Conservation (phyloP, 1,140 invertebrate genomes). For the Latrodectus geometricus region DNA sequence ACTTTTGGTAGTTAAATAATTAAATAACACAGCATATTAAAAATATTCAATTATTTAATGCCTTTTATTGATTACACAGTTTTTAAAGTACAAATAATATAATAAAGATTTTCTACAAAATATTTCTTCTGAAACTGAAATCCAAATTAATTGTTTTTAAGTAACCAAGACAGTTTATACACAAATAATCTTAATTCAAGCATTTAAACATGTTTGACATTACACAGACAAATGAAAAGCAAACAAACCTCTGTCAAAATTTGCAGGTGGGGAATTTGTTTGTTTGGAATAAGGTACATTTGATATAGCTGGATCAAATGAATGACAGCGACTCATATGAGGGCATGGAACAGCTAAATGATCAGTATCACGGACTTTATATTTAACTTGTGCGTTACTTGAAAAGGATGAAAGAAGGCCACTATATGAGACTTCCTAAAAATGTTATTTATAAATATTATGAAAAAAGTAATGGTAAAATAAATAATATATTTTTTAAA, state of each 20-base stretch:
- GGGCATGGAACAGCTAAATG: constrained; percentile 51
- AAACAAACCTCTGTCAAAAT: constrained; percentile 44
- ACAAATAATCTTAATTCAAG: not conserved
- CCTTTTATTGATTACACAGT: no score
- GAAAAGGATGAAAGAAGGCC: constrained; percentile 42
- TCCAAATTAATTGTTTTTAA: no score
- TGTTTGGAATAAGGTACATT: constrained; percentile 52
- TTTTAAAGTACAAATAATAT: no score
- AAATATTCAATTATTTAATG: no score
- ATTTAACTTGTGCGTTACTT: constrained; percentile 45
- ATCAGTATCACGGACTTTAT: constrained; percentile 44
- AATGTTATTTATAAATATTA: no score
- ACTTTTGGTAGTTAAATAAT: no score
- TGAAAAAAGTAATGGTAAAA: no score
- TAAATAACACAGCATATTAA: no score
- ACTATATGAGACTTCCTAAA: constrained; percentile 57
- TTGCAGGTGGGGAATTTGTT: constrained; percentile 32
- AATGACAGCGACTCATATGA: constrained; percentile 59
- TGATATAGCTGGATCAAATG: constrained; percentile 50
- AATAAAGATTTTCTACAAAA: no score
- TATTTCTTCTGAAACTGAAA: no score
- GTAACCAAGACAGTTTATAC: no score
- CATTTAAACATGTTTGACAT: not conserved
- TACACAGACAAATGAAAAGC: not conserved
- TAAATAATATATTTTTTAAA: no score